Conservation (phyloP, 2,797 vertebrate species). For the Leptodactylus fallax region DNA sequence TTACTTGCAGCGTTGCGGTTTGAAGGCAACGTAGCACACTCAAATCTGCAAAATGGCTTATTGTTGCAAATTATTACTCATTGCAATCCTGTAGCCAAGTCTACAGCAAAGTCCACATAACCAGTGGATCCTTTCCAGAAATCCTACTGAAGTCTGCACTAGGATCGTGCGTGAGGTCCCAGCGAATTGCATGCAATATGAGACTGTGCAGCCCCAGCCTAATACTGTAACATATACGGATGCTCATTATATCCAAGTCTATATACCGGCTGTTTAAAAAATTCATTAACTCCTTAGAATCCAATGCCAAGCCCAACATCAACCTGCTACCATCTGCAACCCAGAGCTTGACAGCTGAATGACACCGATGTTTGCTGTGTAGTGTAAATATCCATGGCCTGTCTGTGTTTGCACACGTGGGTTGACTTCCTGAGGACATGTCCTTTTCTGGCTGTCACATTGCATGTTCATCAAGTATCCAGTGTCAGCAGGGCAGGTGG, state of each 20-base stretch:
- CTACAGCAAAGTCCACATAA: too few species aligned
- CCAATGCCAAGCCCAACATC: neutral
- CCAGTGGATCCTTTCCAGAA: too few species aligned
- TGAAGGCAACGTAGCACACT: too few species aligned
- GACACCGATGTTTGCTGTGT: conserved; percentile 40
- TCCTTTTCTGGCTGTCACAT: conserved; percentile 49
- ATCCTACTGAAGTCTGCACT: too few species aligned
- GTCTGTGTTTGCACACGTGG: conserved; percentile 37
- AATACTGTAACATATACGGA: neutral
- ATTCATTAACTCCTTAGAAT: conserved; percentile 8
- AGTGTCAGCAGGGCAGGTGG: conserved; percentile 54
- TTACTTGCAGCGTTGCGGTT: too few species aligned
- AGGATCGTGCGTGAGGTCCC: neutral
- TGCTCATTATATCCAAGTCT: neutral
- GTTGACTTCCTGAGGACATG: conserved; percentile 31
- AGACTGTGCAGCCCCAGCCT: neutral
- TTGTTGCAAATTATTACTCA: too few species aligned
- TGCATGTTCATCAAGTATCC: conserved; percentile 27
- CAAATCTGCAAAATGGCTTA: too few species aligned
- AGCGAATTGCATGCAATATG: neutral
- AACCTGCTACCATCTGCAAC: conserved; percentile 9
- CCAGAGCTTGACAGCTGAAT: neutral
- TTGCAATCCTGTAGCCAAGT: too few species aligned
- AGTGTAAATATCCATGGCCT: conserved; percentile 23
- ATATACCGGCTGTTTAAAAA: neutral